Conservation (phyloP, 2,888 invertebrate species). For the Carterocephalus palaemon region DNA sequence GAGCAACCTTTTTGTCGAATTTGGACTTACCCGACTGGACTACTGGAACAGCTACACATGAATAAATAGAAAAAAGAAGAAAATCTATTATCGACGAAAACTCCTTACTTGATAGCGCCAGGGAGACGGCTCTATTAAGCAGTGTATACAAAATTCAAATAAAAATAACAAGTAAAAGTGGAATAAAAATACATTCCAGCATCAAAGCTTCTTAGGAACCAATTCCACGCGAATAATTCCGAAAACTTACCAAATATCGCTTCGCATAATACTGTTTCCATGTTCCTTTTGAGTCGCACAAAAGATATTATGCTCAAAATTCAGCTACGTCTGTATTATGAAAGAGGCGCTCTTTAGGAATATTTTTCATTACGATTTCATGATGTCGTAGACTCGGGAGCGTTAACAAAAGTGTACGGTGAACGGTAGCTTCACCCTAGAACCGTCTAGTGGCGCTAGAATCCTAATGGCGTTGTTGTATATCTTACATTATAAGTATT, state of each 20-base stretch:
- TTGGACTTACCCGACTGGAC: too few relatives aligned
- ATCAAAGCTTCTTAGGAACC: conserved; percentile 16
- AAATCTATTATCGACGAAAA: not conserved
- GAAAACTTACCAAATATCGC: conserved; percentile 22
- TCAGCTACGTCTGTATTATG: conserved; percentile 24
- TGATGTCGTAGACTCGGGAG: conserved; percentile 3
- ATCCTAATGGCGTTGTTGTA: too few relatives aligned
- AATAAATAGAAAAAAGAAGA: too few relatives aligned
- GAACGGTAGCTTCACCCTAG: conserved; percentile 4
- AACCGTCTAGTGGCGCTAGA: too few relatives aligned
- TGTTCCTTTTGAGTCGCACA: conserved; percentile 28
- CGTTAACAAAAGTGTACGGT: not conserved
- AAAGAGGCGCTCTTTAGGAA: conserved; percentile 11
- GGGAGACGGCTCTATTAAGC: not conserved
- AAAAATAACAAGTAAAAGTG: conserved; percentile 7
- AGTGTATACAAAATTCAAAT: conserved; percentile 2
- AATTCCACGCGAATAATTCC: conserved; percentile 19
- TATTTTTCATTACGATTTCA: conserved; percentile 20
- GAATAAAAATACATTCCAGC: conserved; percentile 5
- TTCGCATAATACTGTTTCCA: conserved; percentile 18
- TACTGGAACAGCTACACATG: too few relatives aligned
- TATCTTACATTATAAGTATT: too few relatives aligned
- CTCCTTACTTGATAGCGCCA: too few relatives aligned
- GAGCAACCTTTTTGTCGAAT: too few relatives aligned
- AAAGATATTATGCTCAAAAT: conserved; percentile 36